Conservation (phyloP, 2,797 vertebrate species). For the Natrix natrix region DNA sequence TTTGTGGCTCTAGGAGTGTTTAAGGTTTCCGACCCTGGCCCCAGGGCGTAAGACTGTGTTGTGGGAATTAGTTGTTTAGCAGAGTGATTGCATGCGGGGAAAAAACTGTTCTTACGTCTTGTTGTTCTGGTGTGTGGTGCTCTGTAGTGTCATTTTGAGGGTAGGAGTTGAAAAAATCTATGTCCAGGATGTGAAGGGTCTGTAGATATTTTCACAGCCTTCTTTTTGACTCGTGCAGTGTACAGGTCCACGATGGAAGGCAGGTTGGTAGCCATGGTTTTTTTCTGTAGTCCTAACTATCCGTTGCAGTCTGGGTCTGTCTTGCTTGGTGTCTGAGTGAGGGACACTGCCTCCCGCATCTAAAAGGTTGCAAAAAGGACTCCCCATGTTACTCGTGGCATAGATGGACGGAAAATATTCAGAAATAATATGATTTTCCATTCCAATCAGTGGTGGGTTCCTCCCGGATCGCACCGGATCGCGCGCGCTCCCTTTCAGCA, state of each 20-base stretch:
- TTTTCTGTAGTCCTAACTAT: neutral
- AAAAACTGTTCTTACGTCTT: neutral
- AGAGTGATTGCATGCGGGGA: too few relatives aligned
- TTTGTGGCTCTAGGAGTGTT: too few relatives aligned
- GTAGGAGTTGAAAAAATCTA: neutral
- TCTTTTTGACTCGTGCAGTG: neutral
- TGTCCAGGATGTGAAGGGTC: neutral
- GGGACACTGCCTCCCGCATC: neutral
- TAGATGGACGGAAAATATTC: neutral
- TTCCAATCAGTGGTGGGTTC: too few relatives aligned
- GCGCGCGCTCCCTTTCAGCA: too few relatives aligned
- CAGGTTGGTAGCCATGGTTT: neutral
- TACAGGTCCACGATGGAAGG: neutral
- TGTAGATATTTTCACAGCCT: neutral
- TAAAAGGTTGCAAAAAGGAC: neutral
- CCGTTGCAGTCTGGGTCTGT: neutral
- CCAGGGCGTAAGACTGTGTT: neutral
- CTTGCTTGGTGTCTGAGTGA: neutral
- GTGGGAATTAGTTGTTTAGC: neutral
- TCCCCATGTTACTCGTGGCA: rapidly evolving
- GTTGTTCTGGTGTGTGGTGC: neutral
- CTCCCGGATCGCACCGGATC: too few relatives aligned
- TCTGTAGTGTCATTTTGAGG: rapidly evolving
- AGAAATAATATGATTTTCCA: neutral
- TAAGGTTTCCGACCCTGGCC: too few relatives aligned